Evolutionary conservation across 2,113 vertebrate genomes (phyloP).

Genomic region (Tachysurus fulvidraco): DNA sequence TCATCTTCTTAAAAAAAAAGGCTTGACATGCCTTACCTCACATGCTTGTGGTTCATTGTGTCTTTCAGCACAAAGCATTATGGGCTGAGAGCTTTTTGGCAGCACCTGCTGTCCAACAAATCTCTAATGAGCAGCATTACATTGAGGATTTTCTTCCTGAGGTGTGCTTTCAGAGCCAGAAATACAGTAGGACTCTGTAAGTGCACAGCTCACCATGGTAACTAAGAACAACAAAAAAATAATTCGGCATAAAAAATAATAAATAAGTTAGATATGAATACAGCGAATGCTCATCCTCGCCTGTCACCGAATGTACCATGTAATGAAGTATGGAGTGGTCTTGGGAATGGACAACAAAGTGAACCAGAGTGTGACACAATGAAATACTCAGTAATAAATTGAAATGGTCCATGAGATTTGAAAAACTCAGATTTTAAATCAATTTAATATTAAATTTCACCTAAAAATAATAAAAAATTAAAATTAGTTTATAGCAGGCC

Average conservation of each 20-base stretch:
- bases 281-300: not conserved
- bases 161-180: slow-evolving; percentile 1
- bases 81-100: not conserved
- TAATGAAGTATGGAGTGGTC: not conserved
- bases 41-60: not conserved
- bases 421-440: not conserved
- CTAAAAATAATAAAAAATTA: not conserved
- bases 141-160: not conserved
- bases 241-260: not conserved
- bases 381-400: not conserved
- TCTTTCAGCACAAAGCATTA: slow-evolving; percentile 5
- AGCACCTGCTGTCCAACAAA: slow-evolving; percentile 1
- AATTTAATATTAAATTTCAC: not conserved
- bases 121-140: slow-evolving; percentile 14
- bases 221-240: not conserved
- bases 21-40: not conserved
- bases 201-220: slow-evolving; percentile 11
- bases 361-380: not conserved
- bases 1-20: not conserved
- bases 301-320: not conserved
- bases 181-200: not conserved
- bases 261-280: not conserved
- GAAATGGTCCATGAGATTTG: not conserved
- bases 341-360: not conserved
- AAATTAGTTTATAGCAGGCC: not conserved